These are phyloP conservation scores for Monarcha castaneiventris DNA, from an alignment of 2,113 vertebrate genomes.

Conservation along the genomic window DNA sequence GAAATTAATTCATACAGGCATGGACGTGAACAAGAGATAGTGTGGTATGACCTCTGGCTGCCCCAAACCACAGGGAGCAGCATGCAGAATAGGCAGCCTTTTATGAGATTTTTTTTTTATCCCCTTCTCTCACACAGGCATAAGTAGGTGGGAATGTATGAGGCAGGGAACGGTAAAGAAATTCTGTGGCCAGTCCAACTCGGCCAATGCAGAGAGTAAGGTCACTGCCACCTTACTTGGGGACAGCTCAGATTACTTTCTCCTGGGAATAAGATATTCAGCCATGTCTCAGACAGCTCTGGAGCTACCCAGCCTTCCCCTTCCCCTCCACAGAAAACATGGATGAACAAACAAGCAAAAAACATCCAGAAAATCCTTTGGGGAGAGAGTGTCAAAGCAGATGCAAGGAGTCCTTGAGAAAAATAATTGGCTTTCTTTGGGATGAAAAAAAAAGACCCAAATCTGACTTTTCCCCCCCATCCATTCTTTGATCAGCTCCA, in stretches of 20 bases:
- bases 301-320: not conserved
- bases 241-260: slow-evolving; percentile 8
- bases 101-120: not conserved
- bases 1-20: slow-evolving; percentile 3
- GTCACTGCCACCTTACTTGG: not conserved
- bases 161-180: not conserved
- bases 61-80: slow-evolving; percentile 8
- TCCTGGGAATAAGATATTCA: not conserved
- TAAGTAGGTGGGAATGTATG: slow-evolving; percentile 13
- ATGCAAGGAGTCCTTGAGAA: slow-evolving; percentile 31
- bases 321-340: not conserved
- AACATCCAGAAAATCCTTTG: slow-evolving; percentile 18
- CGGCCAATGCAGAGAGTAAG: not conserved
- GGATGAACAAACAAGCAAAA: slow-evolving; percentile 25
- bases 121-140: not conserved
- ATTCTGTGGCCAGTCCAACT: not conserved
- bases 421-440: slow-evolving; percentile 48
- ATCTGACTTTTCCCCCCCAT: not conserved
- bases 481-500: slow-evolving; percentile 23
- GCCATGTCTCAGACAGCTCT: not conserved
- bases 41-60: slow-evolving; percentile 3
- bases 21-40: not conserved
- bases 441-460: not conserved
- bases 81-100: slow-evolving; percentile 16
- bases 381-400: not conserved